Evolutionary conservation across 1,140 invertebrate genomes (phyloP).

Genomic region (Lucilia cuprina): DNA sequence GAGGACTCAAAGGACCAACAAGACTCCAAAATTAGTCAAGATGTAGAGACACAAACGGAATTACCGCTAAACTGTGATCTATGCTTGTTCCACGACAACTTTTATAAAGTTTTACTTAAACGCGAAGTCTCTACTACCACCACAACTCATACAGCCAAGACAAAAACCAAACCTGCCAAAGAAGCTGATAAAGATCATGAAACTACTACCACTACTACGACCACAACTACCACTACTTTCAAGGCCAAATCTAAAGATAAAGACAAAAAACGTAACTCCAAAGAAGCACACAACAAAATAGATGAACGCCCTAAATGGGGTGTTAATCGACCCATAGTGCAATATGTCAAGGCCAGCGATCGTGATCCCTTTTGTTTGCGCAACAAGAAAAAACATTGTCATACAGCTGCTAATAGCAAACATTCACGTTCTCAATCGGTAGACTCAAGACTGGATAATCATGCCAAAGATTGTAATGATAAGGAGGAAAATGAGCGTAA

Average conservation of each 20-base stretch:
- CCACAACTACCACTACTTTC: slow-evolving; percentile 59
- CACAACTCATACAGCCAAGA: slow-evolving; percentile 58
- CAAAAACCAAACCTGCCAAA: slow-evolving; percentile 48
- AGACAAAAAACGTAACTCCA: slow-evolving; percentile 45
- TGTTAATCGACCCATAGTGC: slow-evolving; percentile 69
- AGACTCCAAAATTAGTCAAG: slow-evolving; percentile 26
- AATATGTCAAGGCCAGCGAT: slow-evolving; percentile 75
- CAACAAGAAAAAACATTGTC: slow-evolving; percentile 55
- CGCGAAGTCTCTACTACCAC: slow-evolving; percentile 59
- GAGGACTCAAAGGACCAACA: neutral
- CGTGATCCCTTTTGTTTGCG: slow-evolving; percentile 70
- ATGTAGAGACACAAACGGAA: slow-evolving; percentile 59
- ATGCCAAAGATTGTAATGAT: neutral
- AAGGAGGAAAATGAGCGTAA: slow-evolving; percentile 30
- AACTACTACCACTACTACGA: slow-evolving; percentile 59
- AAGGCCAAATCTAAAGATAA: slow-evolving; percentile 59
- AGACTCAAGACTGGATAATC: slow-evolving; percentile 51
- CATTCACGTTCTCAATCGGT: slow-evolving; percentile 54
- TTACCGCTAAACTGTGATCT: slow-evolving; percentile 56
- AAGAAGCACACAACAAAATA: slow-evolving; percentile 52
- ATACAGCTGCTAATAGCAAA: slow-evolving; percentile 40
- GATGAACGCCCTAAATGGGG: slow-evolving; percentile 70
- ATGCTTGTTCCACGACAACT: slow-evolving; percentile 59
- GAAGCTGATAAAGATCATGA: slow-evolving; percentile 50
- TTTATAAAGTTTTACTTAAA: slow-evolving; percentile 59